Evolutionary conservation across 2,113 vertebrate species (phyloP), one percentile per base, ranked within the genome.

Genomic region (Donacobius atricapilla): DNA sequence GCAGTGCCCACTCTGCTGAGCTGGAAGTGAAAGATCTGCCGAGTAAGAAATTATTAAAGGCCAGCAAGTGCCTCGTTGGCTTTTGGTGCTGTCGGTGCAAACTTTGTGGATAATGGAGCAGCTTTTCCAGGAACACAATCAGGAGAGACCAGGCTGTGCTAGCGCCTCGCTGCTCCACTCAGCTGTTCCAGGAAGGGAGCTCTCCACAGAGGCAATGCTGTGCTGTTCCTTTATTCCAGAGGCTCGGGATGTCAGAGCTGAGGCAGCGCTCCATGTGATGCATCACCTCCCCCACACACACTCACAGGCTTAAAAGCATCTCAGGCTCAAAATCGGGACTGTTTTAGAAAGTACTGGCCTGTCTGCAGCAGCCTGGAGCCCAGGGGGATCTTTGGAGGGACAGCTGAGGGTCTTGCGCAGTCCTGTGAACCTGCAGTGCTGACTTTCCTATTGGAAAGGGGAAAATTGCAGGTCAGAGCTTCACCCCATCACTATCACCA

Each of bases 71-170:
- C 90, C 65, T 95, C 9, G 4, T 78, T 80, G 66, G 94, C 94
- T 97, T 92, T 93, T 76, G 65, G 40, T 77, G 95, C 94, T 91
- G 96, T 96, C 91, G 87, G 87, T 65, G 95, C n/a, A 63, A 75
- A 87, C 92, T 93, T 97, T 96, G 94, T 98, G 61, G 96, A 97
- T 97, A 98, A 97, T 89, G 91, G 96, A 97, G 53, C 61, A 44
- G 97, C 95, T 97, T 97, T 98, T 98, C 98, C 98, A 97, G 96
- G 98, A 98, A 96, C 96, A 92, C 93, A 96, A 89, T 96, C 92
- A 88, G 94, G 77, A 95, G 93, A 79, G 89, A 37, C 22, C 96
- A 87, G 91, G 63, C 90, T 96, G 80, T 71, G 81, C 71, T 84
- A 88, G 81, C 60, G 75, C 9, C 18, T 83, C 8, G 20, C 79